These are phyloP conservation scores for Caerostris darwini DNA, from an alignment of 1,140 invertebrate species.

Conservation along the genomic window DNA sequence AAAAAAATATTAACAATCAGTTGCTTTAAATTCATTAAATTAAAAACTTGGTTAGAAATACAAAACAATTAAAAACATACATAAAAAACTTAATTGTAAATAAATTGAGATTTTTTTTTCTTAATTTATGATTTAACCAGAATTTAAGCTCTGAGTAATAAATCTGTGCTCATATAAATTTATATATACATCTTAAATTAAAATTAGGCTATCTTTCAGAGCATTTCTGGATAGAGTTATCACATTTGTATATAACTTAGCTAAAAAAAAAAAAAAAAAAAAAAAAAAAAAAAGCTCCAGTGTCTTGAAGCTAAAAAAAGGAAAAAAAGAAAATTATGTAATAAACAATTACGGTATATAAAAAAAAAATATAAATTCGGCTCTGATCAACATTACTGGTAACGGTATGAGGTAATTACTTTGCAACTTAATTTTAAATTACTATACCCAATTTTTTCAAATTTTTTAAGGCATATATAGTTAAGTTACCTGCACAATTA, in stretches of 20 bases:
- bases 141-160: conserved; percentile 62
- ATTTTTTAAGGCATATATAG: conserved; percentile 19
- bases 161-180: conserved; percentile 36
- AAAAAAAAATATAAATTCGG: conserved; percentile 57
- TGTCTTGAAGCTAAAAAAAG: conserved; percentile 51
- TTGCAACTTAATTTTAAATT: not conserved
- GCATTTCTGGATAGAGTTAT: conserved; percentile 48
- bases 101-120: conserved; percentile 48
- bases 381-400: conserved; percentile 60
- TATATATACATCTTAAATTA: conserved; percentile 57
- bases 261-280: conserved; percentile 42
- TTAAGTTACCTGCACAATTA: conserved; percentile 57
- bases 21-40: not conserved
- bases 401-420: conserved; percentile 51
- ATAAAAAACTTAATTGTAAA: conserved; percentile 58
- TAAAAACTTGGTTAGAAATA: conserved; percentile 24
- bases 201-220: conserved; percentile 56
- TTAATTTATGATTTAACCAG: conserved; percentile 45
- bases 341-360: conserved; percentile 15
- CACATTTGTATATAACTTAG: conserved; percentile 61
- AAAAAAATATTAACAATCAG: not conserved
- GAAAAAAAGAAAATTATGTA: conserved; percentile 10
- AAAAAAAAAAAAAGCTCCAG: conserved; percentile 41
- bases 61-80: conserved; percentile 52
- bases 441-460: conserved; percentile 25